Evolutionary conservation across 2,113 vertebrate genomes (phyloP), one percentile per base, ranked within the genome.

Genomic region (Semnornis frantzii): DNA sequence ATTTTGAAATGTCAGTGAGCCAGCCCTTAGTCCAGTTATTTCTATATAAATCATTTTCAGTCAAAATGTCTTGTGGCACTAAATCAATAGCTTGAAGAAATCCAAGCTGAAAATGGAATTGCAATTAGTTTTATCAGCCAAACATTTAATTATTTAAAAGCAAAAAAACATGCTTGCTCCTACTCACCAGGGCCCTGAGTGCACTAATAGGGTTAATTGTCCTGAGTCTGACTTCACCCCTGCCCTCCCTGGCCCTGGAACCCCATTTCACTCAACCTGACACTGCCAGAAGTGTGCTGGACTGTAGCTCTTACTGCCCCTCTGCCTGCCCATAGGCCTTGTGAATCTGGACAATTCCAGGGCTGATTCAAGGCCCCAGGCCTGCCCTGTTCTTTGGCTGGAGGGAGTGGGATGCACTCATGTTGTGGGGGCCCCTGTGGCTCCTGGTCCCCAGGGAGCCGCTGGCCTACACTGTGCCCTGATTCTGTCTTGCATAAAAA

Each of bases 191-290:
- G 16, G 44, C 68, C 37, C 50, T 31, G 33, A 87, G n/a, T 59
- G 31, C 4, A 15, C 65, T 65, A 54, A 59, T 9, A 52, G 52
- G 31, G 31, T 58, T 57, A 44, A 50, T 33, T 86, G 48, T 33
- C 60, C 10, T 15, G 54, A 55, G 10, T 39, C 64, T 60, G 44
- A 34, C 37, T 31, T 19, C 24, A 18, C 28, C 52, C 20, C 34
- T 0, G 3, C 1, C 3, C n/a, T 9, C 7, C 4, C 3, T 2
- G 15, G 39, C 19, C 55, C 42, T 0, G 0, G 27, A 27, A 62
- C 50, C 24, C 27, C 34, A 8, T 31, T 34, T 48, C 34, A n/a
- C 15, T 33, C 3, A 5, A 6, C 14, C 50, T 1, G 0, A 17
- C 1, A 1, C 6, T 5, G 15, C 69, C 28, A 17, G 74, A 31